Evolutionary conservation across 2,888 invertebrate species (phyloP), one percentile per base, ranked within the genome.

Genomic region (Apotomis turbidana): DNA sequence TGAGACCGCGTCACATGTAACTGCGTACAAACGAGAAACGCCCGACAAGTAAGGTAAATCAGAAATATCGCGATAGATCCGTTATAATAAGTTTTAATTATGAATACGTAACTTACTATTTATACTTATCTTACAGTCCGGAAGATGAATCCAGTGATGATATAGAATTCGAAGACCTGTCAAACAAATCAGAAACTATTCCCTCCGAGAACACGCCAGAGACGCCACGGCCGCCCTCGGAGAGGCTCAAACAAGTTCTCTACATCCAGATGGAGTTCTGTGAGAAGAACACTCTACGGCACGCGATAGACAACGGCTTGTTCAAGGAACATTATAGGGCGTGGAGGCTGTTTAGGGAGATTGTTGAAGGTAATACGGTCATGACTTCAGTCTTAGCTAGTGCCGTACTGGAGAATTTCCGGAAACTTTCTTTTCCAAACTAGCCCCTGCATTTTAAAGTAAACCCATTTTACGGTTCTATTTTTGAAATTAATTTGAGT

Each of bases 261-360:
- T 98, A 97, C 84, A 94, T 95, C 62, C 98, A 99, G 93, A 99
- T 99, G 99, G 99, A 99, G 90, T 99, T 98, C 88, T 99, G 99
- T 87, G 99, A 99, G 85, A 99, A 98, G 83, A 97, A 97, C 80
- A 99, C 99, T 0, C 74, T 92, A 44, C 93, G 96, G 87, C 97
- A 96, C 75, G 98, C 98, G 3, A 99, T 99, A 74, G 99, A 99
- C 89, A 95, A 95, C 74, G 96, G 96, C 27, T 86, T 98, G 51
- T 96, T 95, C 84, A 90, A 95, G 79, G 97, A 99, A 79, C 94
- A 95, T 46, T 96, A 97, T 80, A 93, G 98, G 55, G 95, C 97
- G 36, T 99, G 98, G 98, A 95, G 98, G 55, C 90, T 99, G 9
- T 99, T 99, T 83, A 94, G 99, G 12, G 99, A 99, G 93, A 98